These are phyloP conservation scores for Mycetomoellerius zeteki DNA, from an alignment of 1,140 invertebrate genomes.

Conservation along the genomic window DNA sequence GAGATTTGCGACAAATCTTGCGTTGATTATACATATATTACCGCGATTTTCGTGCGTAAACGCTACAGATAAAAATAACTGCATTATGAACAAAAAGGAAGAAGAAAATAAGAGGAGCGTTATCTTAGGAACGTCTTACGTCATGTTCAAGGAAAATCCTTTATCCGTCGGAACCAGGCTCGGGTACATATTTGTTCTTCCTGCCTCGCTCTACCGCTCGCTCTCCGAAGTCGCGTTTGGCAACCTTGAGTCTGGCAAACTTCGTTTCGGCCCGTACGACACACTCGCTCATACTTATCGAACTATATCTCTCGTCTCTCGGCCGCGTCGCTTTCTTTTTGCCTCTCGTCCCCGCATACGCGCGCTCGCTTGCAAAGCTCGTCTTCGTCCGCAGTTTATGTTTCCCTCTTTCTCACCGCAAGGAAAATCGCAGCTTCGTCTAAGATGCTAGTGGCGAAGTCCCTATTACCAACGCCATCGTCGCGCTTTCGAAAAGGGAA, in stretches of 20 bases:
- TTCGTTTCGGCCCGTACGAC: conserved; percentile 67
- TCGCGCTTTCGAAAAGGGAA: conserved; percentile 52
- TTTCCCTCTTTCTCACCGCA: conserved; percentile 4
- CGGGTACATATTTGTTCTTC: conserved; percentile 69
- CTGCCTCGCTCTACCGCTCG: conserved; percentile 49
- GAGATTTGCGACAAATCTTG: not conserved
- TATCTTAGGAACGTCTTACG: conserved; percentile 67
- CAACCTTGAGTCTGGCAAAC: conserved; percentile 71
- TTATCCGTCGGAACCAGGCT: conserved; percentile 70
- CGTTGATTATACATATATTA: conserved; percentile 10
- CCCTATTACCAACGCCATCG: conserved; percentile 40
- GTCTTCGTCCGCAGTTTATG: conserved; percentile 31
- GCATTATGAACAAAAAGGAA: not conserved
- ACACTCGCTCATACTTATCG: conserved; percentile 72
- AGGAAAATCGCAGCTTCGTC: conserved; percentile 56
- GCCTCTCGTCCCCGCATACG: not conserved
- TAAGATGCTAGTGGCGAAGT: conserved; percentile 40
- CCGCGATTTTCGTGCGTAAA: not conserved
- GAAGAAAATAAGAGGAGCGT: conserved; percentile 38
- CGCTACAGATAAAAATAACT: conserved; percentile 22
- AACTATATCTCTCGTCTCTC: conserved; percentile 68
- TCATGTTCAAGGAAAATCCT: conserved; percentile 69
- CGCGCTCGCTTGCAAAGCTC: conserved; percentile 1
- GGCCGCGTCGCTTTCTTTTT: conserved; percentile 6
- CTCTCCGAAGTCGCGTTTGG: conserved; percentile 71